These are phyloP conservation scores for Zalophus californianus DNA, from an alignment of 2,797 vertebrate genomes.

Conservation along the genomic window DNA sequence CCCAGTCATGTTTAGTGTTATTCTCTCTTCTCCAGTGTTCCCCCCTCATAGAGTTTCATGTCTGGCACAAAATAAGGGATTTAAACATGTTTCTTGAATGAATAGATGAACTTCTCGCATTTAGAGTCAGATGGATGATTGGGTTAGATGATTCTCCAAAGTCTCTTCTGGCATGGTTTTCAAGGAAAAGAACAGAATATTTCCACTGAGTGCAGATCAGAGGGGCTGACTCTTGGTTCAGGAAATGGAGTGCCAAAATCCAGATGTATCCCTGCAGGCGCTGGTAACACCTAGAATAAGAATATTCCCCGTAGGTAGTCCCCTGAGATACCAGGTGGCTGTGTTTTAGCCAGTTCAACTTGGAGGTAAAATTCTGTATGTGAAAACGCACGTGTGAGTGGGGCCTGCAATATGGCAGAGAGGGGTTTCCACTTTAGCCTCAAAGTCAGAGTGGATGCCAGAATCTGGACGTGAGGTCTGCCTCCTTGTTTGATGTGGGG, in stretches of 20 bases:
- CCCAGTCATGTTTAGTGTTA: not conserved
- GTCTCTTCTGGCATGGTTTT: not conserved
- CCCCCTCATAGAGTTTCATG: not conserved
- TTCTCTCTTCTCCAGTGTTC: not conserved
- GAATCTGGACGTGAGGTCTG: not conserved
- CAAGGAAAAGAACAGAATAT: not conserved
- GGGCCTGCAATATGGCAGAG: not conserved
- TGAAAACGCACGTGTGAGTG: accelerated
- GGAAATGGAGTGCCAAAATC: not conserved
- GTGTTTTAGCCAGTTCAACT: not conserved
- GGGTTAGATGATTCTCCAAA: not conserved
- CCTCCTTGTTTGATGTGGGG: not conserved
- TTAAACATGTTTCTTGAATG: not conserved
- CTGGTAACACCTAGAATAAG: not conserved
- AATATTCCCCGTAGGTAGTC: not conserved
- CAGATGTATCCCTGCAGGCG: not conserved
- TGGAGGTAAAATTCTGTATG: not conserved
- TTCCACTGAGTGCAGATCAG: not conserved
- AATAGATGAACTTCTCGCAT: not conserved
- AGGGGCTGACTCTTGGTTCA: not conserved
- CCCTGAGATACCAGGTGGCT: not conserved
- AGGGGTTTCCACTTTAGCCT: not conserved
- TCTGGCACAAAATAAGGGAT: not conserved
- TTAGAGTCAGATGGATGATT: not conserved
- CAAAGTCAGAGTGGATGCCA: not conserved